These are phyloP conservation scores for Saccostrea glomerata DNA, from an alignment of 1,140 invertebrate genomes.

Conservation along the genomic window DNA sequence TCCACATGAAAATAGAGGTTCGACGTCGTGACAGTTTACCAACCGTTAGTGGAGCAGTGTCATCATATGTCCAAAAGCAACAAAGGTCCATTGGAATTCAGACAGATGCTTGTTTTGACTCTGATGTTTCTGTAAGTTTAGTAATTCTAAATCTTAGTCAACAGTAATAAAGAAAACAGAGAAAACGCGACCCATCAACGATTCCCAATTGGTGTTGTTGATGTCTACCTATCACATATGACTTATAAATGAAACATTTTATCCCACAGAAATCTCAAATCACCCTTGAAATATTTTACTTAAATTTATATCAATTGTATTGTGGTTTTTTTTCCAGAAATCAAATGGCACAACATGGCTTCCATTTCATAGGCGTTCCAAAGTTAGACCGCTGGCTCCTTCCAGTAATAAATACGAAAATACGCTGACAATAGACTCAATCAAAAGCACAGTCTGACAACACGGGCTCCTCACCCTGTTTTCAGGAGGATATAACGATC, in stretches of 20 bases:
- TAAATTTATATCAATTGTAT: neutral
- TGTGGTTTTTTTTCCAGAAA: constrained; percentile 6
- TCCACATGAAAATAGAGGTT: constrained; percentile 49
- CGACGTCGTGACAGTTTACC: constrained; percentile 39
- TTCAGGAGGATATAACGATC: no score
- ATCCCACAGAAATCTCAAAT: neutral
- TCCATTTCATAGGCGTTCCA: neutral
- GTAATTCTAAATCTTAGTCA: neutral
- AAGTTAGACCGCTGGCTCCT: neutral
- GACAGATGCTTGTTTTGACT: neutral
- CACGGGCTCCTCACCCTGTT: neutral
- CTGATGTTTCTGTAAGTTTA: neutral
- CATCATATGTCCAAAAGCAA: neutral
- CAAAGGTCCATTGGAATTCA: neutral
- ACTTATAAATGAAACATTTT: no score
- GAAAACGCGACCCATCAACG: no score
- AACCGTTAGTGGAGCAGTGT: neutral
- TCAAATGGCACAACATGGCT: constrained; percentile 32
- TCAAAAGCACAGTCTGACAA: neutral
- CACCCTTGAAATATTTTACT: neutral
- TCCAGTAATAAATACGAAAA: neutral
- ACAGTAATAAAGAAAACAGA: no score
- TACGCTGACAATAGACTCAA: constrained; percentile 20
- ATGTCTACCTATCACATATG: no score
- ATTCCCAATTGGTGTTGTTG: no score